Base-by-base conservation (phyloP, 2,888 invertebrate genomes). In the Lithophane semibrunnea region DNA sequence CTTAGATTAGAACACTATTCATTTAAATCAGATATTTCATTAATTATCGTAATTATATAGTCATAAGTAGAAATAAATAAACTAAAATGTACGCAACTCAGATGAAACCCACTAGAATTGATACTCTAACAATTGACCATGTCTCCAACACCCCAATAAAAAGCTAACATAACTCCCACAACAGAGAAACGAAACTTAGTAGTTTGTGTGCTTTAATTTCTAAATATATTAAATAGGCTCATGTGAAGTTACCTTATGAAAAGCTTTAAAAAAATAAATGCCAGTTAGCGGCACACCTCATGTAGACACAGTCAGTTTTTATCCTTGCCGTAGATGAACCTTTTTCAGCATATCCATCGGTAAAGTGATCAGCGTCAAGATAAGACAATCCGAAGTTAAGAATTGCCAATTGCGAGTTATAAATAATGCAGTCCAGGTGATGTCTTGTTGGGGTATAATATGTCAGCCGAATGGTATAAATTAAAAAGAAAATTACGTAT, bases 111-210 rank as follows among this genome's bases (percentile, higher is more conserved):
- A 85, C 81, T 86, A 85, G 74, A 67, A 86, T 61, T 84, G 85
- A 85, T 88, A 88, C 67, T 83, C 87, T 91, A 89, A 88, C 90
- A 91, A 91, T 91, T 91, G 91, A 91, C 91, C 85, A 87, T 77
- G 76, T 84, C 79, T 79, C 74, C 85, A 85, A 85, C 83, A 78
- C 73, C 81, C 84, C 80, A 80, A 74, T 72, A 79, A 80, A 52
- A 86, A 86, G 78, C 82, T 72, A 80, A 85, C 60, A 47, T 69
- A 82, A 82, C 75, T 75, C 74, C 66, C 42, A 44, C 61, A 80
- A 72, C 63, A 73, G 79, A 79, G 49, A 80, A 88, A 83, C 61
- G 49, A 80, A 88, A 83, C 61, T 56, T 70, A 71, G 83, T 82
- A 84, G 67, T 83, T 82, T 86, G 71, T 82, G 77, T 82, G 58